Evolutionary conservation across 2,113 vertebrate species (phyloP).

Genomic region (Odobenus rosmarus): DNA sequence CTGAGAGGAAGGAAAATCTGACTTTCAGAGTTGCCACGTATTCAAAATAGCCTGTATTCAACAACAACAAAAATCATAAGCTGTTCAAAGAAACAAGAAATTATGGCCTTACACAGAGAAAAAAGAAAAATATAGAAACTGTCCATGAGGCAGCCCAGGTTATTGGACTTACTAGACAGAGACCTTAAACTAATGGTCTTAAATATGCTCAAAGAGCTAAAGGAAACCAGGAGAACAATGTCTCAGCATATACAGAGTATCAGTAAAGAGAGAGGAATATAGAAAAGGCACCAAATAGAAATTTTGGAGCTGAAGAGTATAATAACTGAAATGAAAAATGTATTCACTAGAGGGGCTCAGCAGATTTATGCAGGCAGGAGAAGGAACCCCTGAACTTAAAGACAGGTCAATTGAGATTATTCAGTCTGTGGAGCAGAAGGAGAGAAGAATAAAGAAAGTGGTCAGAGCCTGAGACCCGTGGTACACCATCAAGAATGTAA

Average conservation of each 20-base stretch:
- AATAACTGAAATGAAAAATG: background rate
- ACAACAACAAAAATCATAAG: background rate
- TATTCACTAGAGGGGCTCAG: background rate
- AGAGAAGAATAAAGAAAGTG: background rate
- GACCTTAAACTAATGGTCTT: background rate
- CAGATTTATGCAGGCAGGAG: background rate
- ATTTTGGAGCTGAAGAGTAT: background rate
- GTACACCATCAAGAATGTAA: too few species aligned
- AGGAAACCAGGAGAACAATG: background rate
- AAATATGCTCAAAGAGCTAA: background rate
- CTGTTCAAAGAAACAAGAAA: background rate
- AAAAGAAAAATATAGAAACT: background rate
- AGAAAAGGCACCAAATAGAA: background rate
- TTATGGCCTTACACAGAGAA: background rate
- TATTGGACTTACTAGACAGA: background rate
- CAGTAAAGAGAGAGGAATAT: background rate
- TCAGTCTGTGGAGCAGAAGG: background rate
- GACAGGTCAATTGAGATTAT: background rate
- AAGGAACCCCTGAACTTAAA: background rate
- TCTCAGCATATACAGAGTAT: background rate
- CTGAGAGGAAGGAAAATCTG: background rate
- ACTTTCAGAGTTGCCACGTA: background rate
- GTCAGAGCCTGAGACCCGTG: background rate
- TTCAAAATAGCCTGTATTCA: background rate
- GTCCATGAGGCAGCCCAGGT: background rate